Evolutionary conservation across 2,797 vertebrate species (phyloP).

Genomic region (Pteropus rufus): DNA sequence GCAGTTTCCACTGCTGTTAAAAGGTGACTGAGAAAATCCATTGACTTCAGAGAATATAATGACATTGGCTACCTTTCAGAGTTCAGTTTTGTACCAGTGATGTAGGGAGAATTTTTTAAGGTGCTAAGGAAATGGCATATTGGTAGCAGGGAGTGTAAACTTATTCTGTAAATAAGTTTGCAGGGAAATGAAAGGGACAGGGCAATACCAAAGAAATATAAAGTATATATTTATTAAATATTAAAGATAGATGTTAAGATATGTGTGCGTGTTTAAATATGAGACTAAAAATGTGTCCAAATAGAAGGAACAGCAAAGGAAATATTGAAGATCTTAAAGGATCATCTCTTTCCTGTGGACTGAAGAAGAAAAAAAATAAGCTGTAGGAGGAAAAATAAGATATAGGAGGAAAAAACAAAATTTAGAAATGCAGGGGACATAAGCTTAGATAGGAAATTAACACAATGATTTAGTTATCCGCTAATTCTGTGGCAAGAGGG

Average conservation of each 20-base stretch:
- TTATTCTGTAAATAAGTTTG: background rate
- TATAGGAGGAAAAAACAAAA: background rate
- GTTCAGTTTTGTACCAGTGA: background rate
- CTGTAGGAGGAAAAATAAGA: background rate
- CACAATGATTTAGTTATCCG: background rate
- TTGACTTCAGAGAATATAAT: background rate
- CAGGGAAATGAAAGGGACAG: background rate
- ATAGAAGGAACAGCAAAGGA: background rate
- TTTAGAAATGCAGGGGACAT: background rate
- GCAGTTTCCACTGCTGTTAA: background rate
- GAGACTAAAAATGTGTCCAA: background rate
- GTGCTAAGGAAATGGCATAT: background rate
- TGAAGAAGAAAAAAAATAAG: background rate
- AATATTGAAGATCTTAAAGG: background rate
- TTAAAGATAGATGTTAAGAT: background rate
- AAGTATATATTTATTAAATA: background rate
- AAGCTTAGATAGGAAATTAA: background rate
- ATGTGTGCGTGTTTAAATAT: background rate
- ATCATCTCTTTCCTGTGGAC: background rate
- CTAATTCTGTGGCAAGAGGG: background rate
- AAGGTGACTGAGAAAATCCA: background rate
- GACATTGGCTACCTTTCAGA: background rate
- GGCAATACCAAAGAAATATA: background rate
- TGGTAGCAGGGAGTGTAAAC: background rate
- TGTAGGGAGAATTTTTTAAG: background rate